Evolutionary conservation across 2,888 invertebrate species (phyloP).

Genomic region (Ceratothoa steindachneri): DNA sequence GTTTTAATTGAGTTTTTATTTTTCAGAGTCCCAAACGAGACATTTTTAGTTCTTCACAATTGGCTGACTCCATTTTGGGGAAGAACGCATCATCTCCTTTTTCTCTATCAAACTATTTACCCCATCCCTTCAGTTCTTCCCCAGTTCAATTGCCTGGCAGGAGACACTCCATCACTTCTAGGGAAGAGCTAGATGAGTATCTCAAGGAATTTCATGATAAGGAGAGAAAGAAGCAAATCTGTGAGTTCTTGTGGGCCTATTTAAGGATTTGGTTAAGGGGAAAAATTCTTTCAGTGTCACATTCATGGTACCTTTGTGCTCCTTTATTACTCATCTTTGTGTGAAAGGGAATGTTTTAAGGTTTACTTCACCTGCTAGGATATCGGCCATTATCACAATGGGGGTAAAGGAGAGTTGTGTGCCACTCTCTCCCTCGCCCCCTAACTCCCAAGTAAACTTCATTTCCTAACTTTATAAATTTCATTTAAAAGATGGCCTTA

Average conservation of each 20-base stretch:
- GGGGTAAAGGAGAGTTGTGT: no score
- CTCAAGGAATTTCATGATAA: background rate
- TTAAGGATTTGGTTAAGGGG: no score
- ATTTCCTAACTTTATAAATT: no score
- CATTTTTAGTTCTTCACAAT: background rate
- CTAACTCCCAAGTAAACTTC: no score
- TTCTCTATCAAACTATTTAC: background rate
- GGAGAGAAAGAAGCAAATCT: background rate
- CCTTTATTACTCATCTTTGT: background rate
- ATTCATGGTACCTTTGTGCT: background rate
- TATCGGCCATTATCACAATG: background rate
- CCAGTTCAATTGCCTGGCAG: background rate
- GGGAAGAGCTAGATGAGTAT: background rate
- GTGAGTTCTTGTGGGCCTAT: background rate
- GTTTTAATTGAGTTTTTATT: no score
- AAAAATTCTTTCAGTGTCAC: background rate
- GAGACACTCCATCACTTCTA: background rate
- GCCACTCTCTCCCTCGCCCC: no score
- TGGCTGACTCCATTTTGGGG: background rate
- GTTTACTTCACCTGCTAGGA: background rate
- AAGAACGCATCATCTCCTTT: background rate
- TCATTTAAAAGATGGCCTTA: no score
- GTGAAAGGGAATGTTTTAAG: background rate
- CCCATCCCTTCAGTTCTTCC: background rate
- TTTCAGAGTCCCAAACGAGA: background rate